Evolutionary conservation across 2,113 vertebrate species (phyloP), one percentile per base, ranked within the genome.

Genomic region (Fulica atra): DNA sequence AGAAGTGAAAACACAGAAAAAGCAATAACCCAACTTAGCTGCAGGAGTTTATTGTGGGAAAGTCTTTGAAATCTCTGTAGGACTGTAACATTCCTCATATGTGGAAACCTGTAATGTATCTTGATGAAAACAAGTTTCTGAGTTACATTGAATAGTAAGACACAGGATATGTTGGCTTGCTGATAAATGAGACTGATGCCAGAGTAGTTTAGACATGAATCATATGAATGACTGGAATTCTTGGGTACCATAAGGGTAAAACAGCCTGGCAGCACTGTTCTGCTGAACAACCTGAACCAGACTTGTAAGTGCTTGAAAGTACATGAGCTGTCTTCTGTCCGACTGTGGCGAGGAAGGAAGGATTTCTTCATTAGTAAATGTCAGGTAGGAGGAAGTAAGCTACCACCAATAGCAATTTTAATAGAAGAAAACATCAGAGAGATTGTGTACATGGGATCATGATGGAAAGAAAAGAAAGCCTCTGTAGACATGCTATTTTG

Each of bases 371-470:
- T 16, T 5, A 51, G 51, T 48, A 29, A 20, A 9, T 8, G 21
- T 38, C 33, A 21, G 33, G 28, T 29, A 38, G 60, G 36, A 56
- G 24, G 23, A 46, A 40, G 9, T 2, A 35, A 61, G 21, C 13
- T 56, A 4, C 38, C n/a, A 10, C 9, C 4, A 2, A 2, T 0
- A 13, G 28, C 36, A 33, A 31, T 76, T 23, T 25, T 2, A 66
- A 4, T 61, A 28, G 57, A 19, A 23, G 20, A 48, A 40, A 44
- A 10, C 28, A 5, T 4, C 1, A 11, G 50, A 48, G 29, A 38
- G 26, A 7, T 4, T 70, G 31, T 12, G 7, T 14, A 4, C 13
- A 0, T 5, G 24, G n/a, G 33, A 4, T 46, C 31, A 8, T 10
- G 59, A 33, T n/a, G 50, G 12, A 25, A 29, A 70, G 13, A 16